phyloP scores from a whole-genome alignment of 1,140 invertebrate species.

The Catajapyx aquilonaris region DNA sequence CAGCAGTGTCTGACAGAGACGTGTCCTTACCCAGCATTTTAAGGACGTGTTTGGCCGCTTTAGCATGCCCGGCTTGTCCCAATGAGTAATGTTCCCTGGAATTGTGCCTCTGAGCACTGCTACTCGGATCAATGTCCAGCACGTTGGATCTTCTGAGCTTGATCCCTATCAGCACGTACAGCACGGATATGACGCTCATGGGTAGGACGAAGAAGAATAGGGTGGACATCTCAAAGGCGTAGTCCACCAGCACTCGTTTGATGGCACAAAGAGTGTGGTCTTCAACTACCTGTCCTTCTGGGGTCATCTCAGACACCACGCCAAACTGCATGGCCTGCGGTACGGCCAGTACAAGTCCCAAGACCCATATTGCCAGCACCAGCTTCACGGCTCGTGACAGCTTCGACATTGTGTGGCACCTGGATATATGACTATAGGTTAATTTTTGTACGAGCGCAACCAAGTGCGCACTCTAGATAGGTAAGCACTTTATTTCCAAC shows the following conservation, averaged over 20 bases:
- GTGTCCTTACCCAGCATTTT: no score
- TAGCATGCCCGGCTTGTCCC: no score
- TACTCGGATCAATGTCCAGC: no score
- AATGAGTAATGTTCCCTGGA: no score
- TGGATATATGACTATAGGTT: no score
- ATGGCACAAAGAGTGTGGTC: conserved; percentile 3
- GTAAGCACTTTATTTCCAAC: neutral
- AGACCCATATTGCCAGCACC: conserved; percentile 26
- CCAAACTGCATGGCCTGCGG: conserved; percentile 22
- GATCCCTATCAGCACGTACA: conserved; percentile 65
- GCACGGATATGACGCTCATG: conserved; percentile 62
- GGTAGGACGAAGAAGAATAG: conserved; percentile 66
- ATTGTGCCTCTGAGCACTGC: no score
- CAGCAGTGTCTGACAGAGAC: no score
- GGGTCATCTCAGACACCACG: conserved; percentile 8
- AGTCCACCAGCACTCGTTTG: conserved; percentile 33
- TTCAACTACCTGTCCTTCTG: neutral
- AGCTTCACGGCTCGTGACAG: conserved; percentile 24
- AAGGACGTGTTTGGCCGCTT: no score
- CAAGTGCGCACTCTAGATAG: conserved; percentile 10
- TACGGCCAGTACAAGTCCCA: conserved; percentile 21
- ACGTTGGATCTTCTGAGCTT: no score
- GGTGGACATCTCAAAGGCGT: conserved; percentile 63
- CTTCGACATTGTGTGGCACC: conserved; percentile 7
- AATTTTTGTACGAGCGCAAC: no score